Base-by-base conservation (phyloP, 2,888 invertebrate species). In the Drosophila cracens region DNA sequence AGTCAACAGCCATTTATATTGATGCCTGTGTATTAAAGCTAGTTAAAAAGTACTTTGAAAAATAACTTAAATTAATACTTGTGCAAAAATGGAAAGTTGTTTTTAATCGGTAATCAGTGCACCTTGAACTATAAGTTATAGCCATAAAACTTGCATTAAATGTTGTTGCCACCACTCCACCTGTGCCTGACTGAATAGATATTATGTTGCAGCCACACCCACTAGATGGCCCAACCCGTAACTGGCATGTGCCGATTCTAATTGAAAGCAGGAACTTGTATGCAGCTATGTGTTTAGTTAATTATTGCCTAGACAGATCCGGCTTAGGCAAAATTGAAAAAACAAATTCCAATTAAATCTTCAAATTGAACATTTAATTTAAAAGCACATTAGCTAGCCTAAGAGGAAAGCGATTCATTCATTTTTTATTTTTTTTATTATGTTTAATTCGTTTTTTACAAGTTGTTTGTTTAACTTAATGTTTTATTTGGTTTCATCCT, bases 251-350 rank as follows among this genome's bases (percentile, higher is more conserved):
- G 65, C 46, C 40, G 48, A 58, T 57, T 60, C 65, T 69, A 48
- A 72, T 73, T 77, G 58, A 77, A 69, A 68, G 59, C 48, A 64
- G 74, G 70, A 76, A 70, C 74, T 71, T 56, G 78, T 69, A 46
- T 25, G 61, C 73, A 80, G 73, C 85, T 60, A 76, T 74, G 85
- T 65, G 74, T 85, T 83, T 74, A 64, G 69, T 77, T 74, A 59
- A 57, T 66, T 59, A 76, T 48, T 54, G 49, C 51, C 43, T 54
- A 36, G 52, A 51, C 68, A 63, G 54, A 29, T 29, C 31, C 53
- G 53, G 34, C 16, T 51, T n/a, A 16, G 4, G 21, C 46, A 16
- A 8, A 46, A 25, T 21, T 4, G 25, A 1, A 25, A 2, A 25
- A 16, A 0, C 2, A 46, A 16, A 25, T 4, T 8, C 25, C 25